Conservation (phyloP, 2,888 invertebrate species). For the Acrobasis repandana region DNA sequence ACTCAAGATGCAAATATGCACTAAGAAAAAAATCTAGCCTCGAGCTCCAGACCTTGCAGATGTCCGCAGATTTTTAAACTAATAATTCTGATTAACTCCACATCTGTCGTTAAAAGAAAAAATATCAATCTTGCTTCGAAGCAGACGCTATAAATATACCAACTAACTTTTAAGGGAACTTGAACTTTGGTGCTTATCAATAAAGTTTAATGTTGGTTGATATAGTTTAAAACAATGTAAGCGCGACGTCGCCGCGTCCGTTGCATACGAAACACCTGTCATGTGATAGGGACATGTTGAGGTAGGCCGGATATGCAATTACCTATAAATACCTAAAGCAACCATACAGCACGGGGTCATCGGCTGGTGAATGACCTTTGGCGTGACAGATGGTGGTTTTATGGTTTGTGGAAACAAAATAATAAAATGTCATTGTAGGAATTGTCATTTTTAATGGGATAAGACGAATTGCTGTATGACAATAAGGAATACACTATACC, state of each 20-base stretch:
- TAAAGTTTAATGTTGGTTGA: neutral
- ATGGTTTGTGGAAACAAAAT: neutral
- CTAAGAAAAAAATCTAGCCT: neutral
- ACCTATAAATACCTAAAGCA: constrained; percentile 29
- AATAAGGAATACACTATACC: too few species aligned
- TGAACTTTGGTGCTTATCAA: neutral
- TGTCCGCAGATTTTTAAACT: neutral
- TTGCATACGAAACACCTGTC: constrained; percentile 25
- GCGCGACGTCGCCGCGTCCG: constrained; percentile 6
- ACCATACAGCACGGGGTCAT: constrained; percentile 21
- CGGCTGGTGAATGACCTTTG: constrained; percentile 22
- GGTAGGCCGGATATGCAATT: constrained; percentile 36
- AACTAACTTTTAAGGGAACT: too few species aligned
- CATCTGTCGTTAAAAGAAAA: constrained; percentile 11
- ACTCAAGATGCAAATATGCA: constrained; percentile 5
- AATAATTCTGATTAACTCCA: constrained; percentile 15
- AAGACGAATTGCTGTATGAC: neutral
- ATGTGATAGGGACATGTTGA: constrained; percentile 32
- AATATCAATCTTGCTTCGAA: constrained; percentile 6
- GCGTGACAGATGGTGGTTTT: constrained; percentile 8
- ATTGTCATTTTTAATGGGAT: neutral
- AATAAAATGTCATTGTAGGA: neutral
- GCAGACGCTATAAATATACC: neutral
- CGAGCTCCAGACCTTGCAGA: neutral
- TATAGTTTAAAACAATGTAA: constrained; percentile 17